phyloP scores from a whole-genome alignment of 1,140 invertebrate species.

The Euwallacea similis region DNA sequence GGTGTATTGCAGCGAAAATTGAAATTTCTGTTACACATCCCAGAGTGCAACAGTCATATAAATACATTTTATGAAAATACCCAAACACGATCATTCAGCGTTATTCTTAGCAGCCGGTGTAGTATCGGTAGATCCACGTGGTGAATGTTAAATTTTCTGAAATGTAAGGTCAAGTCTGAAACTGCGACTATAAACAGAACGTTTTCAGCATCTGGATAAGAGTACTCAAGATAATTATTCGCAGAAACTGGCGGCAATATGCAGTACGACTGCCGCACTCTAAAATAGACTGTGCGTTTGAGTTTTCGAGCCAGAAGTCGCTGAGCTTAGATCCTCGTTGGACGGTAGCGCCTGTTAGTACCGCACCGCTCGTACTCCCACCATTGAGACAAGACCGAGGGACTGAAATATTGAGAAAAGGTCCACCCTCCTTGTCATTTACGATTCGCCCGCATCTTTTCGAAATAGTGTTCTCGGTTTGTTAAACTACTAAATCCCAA shows the following conservation, averaged over 20 bases:
- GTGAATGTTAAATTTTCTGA: conserved; percentile 28
- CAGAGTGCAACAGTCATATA: too few species aligned
- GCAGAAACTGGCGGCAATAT: conserved; percentile 33
- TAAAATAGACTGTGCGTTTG: conserved; percentile 27
- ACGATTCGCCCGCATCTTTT: conserved; percentile 28
- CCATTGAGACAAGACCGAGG: conserved; percentile 9
- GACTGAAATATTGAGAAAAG: conserved; percentile 17
- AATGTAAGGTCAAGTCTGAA: conserved; percentile 35
- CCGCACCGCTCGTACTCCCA: conserved; percentile 23
- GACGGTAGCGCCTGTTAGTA: conserved; percentile 15
- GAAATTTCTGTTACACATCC: too few species aligned
- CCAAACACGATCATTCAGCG: background rate
- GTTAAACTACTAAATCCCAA: background rate
- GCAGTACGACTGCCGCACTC: conserved; percentile 24
- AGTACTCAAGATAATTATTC: conserved; percentile 34
- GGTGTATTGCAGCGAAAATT: too few species aligned
- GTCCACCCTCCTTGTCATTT: conserved; percentile 18
- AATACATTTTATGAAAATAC: background rate
- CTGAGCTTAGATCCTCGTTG: conserved; percentile 15
- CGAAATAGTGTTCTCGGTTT: conserved; percentile 16
- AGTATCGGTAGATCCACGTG: conserved; percentile 21
- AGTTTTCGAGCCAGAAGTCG: conserved; percentile 33
- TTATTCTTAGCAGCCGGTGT: background rate
- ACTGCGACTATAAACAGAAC: conserved; percentile 27
- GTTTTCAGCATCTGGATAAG: conserved; percentile 32